These are phyloP conservation scores for Helicoverpa assulta DNA, from an alignment of 2,888 invertebrate species.

Conservation along the genomic window DNA sequence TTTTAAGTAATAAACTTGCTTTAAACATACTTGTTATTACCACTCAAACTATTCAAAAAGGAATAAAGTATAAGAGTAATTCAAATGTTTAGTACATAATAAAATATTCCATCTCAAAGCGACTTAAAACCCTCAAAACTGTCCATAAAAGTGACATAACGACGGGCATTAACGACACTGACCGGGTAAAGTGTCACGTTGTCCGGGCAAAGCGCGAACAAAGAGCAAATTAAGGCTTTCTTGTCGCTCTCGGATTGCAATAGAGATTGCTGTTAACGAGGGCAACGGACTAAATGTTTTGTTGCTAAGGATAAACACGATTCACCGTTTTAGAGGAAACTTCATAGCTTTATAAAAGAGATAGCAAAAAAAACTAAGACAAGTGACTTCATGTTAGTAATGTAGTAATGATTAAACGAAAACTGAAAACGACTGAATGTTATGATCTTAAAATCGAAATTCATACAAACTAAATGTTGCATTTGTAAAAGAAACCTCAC, in stretches of 20 bases:
- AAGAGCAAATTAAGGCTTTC: conserved; percentile 43
- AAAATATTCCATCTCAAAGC: neutral
- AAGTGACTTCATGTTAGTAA: no score
- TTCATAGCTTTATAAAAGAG: neutral
- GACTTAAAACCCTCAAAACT: neutral
- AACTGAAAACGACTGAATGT: neutral
- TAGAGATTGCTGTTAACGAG: conserved; percentile 29
- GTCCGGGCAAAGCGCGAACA: conserved; percentile 29
- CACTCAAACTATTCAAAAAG: no score
- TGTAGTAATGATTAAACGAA: no score
- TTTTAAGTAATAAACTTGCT: no score
- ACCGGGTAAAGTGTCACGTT: conserved; percentile 35
- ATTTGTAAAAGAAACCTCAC: no score
- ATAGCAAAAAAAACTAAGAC: no score
- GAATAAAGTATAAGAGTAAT: neutral
- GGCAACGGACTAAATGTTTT: conserved; percentile 1
- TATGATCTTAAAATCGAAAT: neutral
- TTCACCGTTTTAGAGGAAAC: neutral
- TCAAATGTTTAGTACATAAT: neutral
- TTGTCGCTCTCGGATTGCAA: conserved; percentile 34
- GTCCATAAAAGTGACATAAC: conserved; percentile 29
- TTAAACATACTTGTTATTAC: no score
- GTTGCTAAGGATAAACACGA: neutral
- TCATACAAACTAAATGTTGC: no score
- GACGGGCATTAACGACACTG: conserved; percentile 34